Evolutionary conservation across 2,113 vertebrate species (phyloP).

Genomic region (Osmerus mordax): DNA sequence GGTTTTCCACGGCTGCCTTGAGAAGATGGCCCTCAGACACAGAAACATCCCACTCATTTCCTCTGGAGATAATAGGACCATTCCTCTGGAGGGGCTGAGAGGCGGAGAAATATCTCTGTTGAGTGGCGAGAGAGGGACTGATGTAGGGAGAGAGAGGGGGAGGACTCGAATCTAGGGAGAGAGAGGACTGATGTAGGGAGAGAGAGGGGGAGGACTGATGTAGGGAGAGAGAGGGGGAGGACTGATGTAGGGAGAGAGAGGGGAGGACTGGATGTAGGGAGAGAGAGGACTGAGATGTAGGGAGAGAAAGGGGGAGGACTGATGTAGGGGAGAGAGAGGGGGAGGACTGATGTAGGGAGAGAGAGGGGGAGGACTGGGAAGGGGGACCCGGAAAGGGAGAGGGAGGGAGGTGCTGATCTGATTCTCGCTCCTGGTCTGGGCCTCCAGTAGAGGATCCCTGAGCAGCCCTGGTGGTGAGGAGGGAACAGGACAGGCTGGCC

Average conservation of each 20-base stretch:
- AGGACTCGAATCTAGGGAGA: slow-evolving; percentile 7
- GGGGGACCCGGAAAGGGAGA: too few species aligned
- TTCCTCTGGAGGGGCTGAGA: slow-evolving; percentile 36
- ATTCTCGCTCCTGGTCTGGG: too few species aligned
- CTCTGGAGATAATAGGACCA: slow-evolving; percentile 31
- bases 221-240: too few species aligned
- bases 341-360: too few species aligned
- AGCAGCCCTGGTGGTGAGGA: background rate
- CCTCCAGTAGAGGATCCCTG: too few species aligned
- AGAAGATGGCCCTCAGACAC: slow-evolving; percentile 9
- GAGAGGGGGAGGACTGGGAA: slow-evolving; percentile 13
- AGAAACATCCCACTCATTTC: slow-evolving; percentile 42
- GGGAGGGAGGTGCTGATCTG: background rate
- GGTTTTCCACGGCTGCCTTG: background rate
- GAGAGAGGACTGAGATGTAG: too few species aligned
- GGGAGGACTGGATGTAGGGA: too few species aligned
- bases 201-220: background rate
- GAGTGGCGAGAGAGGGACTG: background rate
- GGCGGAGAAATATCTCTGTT: background rate
- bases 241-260: too few species aligned
- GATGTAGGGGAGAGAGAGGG: too few species aligned
- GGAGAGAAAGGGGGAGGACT: too few species aligned
- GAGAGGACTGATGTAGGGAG: slow-evolving; percentile 10
- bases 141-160: slow-evolving; percentile 8
- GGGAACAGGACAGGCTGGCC: slow-evolving; percentile 44